phyloP scores from a whole-genome alignment of 1,140 invertebrate genomes.

The Bradynema listronoti region DNA sequence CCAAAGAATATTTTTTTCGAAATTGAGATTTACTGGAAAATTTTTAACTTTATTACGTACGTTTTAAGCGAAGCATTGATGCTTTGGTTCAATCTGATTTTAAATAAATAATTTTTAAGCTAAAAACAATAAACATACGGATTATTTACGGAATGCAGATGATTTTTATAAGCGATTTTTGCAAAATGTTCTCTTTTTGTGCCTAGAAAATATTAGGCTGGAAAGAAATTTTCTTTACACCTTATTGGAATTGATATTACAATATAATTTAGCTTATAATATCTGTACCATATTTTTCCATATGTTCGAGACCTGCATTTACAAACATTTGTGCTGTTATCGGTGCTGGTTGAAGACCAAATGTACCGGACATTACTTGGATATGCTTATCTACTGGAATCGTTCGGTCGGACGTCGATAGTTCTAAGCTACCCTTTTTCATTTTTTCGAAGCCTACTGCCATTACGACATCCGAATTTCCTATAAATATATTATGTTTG shows the following conservation, averaged over 20 bases:
- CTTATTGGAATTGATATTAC: neutral
- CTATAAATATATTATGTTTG: conserved; percentile 20
- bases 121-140: conserved; percentile 63
- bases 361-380: conserved; percentile 72
- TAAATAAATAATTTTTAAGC: no score
- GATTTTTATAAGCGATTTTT: conserved; percentile 95
- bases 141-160: conserved; percentile 90
- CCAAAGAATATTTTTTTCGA: conserved; percentile 76
- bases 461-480: conserved; percentile 75
- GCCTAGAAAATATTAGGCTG: conserved; percentile 59
- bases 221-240: neutral
- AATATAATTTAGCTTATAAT: conserved; percentile 21
- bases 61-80: no score
- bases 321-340: conserved; percentile 75
- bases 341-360: conserved; percentile 64
- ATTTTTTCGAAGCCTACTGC: conserved; percentile 97
- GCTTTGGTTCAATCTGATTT: no score
- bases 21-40: conserved; percentile 81
- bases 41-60: no score
- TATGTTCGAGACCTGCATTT: conserved; percentile 89
- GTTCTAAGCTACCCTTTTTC: conserved; percentile 77
- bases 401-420: conserved; percentile 68
- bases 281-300: conserved; percentile 76
- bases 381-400: conserved; percentile 90
- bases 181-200: conserved; percentile 85